phyloP scores from a whole-genome alignment of 1,140 invertebrate species.

The Oscheius sp. region DNA sequence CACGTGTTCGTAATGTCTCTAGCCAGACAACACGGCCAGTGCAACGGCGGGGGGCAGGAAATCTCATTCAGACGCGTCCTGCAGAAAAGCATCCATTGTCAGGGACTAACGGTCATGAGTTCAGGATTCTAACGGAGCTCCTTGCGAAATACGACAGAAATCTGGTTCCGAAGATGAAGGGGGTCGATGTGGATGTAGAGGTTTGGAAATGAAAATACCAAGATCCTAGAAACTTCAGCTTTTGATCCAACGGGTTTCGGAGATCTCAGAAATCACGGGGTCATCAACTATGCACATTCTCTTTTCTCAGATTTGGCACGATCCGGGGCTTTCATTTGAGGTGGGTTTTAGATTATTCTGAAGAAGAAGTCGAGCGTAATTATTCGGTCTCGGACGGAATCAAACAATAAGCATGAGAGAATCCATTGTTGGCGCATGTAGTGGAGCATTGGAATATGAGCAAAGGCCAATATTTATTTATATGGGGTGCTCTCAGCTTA shows the following conservation, averaged over 20 bases:
- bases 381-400: no score
- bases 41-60: no score
- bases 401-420: no score
- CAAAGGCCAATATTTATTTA: no score
- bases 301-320: constrained; percentile 59
- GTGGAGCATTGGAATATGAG: no score
- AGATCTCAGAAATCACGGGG: constrained; percentile 55
- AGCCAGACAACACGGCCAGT: no score
- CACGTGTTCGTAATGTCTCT: neutral
- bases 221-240: constrained; percentile 20
- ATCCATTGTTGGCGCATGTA: no score
- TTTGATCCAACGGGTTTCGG: constrained; percentile 55
- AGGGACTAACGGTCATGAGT: constrained; percentile 11
- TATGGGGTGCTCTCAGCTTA: no score
- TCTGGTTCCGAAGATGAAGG: constrained; percentile 57
- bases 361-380: constrained; percentile 4
- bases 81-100: no score
- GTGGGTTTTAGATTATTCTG: constrained; percentile 16
- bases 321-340: constrained; percentile 58
- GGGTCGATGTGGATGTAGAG: constrained; percentile 59
- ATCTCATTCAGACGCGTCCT: no score
- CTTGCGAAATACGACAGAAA: constrained; percentile 56
- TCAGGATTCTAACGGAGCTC: constrained; percentile 56
- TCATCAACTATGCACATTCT: constrained; percentile 61
- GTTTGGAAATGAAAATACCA: constrained; percentile 33